Percentiles rank a stretch among this genome's conserved stretches.
These are phyloP conservation scores for Zygaena filipendulae DNA, from an alignment of 2,888 invertebrate species.

Conservation along the genomic window DNA sequence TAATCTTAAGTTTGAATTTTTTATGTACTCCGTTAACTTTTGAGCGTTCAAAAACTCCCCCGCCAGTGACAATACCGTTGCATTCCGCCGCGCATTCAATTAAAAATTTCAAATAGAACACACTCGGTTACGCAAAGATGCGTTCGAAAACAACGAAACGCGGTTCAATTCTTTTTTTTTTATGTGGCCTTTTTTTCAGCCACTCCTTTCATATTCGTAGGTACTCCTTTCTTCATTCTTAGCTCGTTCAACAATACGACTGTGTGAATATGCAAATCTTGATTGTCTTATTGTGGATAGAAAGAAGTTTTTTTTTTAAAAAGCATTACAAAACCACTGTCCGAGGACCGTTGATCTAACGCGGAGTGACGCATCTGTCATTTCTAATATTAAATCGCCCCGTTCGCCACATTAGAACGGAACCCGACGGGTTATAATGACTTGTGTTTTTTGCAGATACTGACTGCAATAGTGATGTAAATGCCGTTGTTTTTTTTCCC, in stretches of 20 bases:
- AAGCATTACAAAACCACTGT: too few relatives aligned
- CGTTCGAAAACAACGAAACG: constrained; percentile 34
- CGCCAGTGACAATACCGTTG: constrained; percentile 24
- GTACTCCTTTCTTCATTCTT: constrained; percentile 29
- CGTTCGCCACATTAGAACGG: constrained; percentile 39
- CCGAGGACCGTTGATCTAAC: constrained; percentile 18
- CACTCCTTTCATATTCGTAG: constrained; percentile 31
- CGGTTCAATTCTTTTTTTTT: constrained; percentile 21
- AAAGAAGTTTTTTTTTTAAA: too few relatives aligned
- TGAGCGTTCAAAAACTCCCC: too few relatives aligned
- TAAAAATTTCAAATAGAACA: constrained; percentile 47
- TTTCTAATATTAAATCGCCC: constrained; percentile 52
- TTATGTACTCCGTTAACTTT: too few relatives aligned
- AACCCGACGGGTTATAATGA: too few relatives aligned
- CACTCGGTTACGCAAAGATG: constrained; percentile 50
- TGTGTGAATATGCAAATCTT: constrained; percentile 57
- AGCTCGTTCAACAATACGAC: constrained; percentile 24
- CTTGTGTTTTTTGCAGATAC: too few relatives aligned
- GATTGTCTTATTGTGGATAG: too few relatives aligned
- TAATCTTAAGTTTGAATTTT: too few relatives aligned
- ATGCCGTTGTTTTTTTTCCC: too few relatives aligned
- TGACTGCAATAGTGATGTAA: too few relatives aligned
- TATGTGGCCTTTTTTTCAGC: constrained; percentile 25
- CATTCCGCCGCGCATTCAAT: constrained; percentile 30
- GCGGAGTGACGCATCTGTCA: constrained; percentile 60